phyloP scores from a whole-genome alignment of 2,888 invertebrate species.

The Seira sanloemensis region DNA sequence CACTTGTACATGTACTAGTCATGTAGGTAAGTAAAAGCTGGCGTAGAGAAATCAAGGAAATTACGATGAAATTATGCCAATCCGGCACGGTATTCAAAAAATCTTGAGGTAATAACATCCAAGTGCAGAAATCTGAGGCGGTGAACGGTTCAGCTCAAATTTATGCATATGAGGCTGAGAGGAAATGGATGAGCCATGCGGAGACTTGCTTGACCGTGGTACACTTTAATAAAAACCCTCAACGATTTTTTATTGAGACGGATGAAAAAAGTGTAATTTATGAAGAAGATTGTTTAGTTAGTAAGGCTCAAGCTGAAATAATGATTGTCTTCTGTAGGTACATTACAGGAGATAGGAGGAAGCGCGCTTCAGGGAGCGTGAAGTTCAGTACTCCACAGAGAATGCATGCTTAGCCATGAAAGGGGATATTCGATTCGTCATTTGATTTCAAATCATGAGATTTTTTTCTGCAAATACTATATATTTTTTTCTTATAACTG shows the following conservation, averaged over 20 bases:
- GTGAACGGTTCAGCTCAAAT: neutral
- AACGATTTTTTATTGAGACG: neutral
- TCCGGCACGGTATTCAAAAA: neutral
- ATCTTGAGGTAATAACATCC: neutral
- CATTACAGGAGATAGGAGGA: conserved; percentile 63
- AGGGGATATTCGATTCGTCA: neutral
- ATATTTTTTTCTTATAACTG: conserved; percentile 23
- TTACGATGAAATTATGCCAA: neutral
- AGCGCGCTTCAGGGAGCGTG: conserved; percentile 72
- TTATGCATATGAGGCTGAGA: conserved; percentile 3
- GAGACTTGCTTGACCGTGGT: neutral
- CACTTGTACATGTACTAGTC: too few relatives aligned
- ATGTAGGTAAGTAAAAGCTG: too few relatives aligned
- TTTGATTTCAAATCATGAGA: neutral
- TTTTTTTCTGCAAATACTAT: neutral
- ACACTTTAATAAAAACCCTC: neutral
- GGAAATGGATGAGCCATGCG: conserved; percentile 23
- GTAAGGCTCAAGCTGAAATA: conserved; percentile 45
- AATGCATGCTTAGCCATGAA: neutral
- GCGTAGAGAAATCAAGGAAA: neutral
- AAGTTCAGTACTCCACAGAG: conserved; percentile 66
- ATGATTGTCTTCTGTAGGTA: conserved; percentile 25
- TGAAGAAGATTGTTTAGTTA: neutral
- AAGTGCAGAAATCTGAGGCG: neutral
- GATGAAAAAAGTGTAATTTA: neutral